These are phyloP conservation scores for Tenualosa ilisha DNA, from an alignment of 2,797 vertebrate species.

Conservation along the genomic window DNA sequence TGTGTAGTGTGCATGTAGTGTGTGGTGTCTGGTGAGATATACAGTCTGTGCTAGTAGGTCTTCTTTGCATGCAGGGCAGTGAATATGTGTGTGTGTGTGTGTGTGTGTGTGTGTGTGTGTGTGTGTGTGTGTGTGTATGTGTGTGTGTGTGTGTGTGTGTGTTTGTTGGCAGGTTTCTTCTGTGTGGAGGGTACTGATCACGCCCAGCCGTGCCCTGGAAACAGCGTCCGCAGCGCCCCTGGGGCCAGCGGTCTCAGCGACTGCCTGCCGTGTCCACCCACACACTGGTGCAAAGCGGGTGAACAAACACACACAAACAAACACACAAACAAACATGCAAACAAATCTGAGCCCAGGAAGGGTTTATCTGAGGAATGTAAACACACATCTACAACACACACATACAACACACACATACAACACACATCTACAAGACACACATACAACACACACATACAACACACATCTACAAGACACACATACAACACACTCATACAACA, in stretches of 20 bases:
- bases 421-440: too few relatives aligned
- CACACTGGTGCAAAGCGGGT: slow-evolving; percentile 88
- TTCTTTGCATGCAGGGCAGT: too few relatives aligned
- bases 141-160: neutral
- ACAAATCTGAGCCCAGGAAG: too few relatives aligned
- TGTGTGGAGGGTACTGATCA: slow-evolving; percentile 81
- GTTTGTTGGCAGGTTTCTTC: slow-evolving; percentile 78
- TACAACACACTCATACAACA: too few relatives aligned
- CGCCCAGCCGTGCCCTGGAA: slow-evolving; percentile 77
- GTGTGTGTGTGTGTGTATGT: neutral
- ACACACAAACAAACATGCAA: neutral
- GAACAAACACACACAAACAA: slow-evolving; percentile 3
- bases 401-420: too few relatives aligned
- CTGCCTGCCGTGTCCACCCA: slow-evolving; percentile 81
- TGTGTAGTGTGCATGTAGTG: neutral
- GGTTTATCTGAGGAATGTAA: too few relatives aligned
- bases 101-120: neutral
- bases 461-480: too few relatives aligned
- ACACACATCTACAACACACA: too few relatives aligned
- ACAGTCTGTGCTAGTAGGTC: too few relatives aligned
- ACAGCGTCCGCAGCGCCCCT: slow-evolving; percentile 73
- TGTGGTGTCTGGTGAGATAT: too few relatives aligned
- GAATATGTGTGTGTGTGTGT: neutral
- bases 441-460: too few relatives aligned
- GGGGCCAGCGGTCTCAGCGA: slow-evolving; percentile 78